A percentile compares a stretch with the other conserved stretches of the same genome.
Conservation (phyloP, 1,140 invertebrate genomes). For the Mya arenaria region DNA sequence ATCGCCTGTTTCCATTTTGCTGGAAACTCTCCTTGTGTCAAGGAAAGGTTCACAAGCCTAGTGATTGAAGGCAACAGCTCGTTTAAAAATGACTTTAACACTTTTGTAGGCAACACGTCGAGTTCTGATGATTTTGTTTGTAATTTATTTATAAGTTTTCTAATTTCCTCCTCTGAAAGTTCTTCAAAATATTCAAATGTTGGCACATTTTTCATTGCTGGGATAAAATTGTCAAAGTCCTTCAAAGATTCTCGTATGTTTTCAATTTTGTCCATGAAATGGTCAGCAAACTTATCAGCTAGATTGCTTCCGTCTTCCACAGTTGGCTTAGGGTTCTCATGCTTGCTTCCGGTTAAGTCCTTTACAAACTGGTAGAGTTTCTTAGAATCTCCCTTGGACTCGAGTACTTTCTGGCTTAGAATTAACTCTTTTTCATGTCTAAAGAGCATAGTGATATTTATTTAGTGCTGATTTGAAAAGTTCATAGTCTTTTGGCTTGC, state of each 20-base stretch:
- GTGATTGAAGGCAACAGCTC: constrained; percentile 28
- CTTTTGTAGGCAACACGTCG: constrained; percentile 36
- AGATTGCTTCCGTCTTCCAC: not conserved
- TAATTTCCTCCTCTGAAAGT: constrained; percentile 31
- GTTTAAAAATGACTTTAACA: constrained; percentile 45
- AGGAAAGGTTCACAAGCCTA: constrained; percentile 20
- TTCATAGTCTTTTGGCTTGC: constrained; percentile 30
- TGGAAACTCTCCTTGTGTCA: constrained; percentile 43
- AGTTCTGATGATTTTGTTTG: constrained; percentile 47
- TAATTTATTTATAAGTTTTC: constrained; percentile 17
- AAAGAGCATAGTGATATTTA: constrained; percentile 33
- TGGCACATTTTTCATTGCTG: constrained; percentile 9
- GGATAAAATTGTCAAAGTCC: constrained; percentile 21
- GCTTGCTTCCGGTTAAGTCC: constrained; percentile 48
- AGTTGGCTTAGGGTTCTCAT: constrained; percentile 35
- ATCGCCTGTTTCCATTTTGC: constrained; percentile 19
- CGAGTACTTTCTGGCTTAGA: constrained; percentile 34
- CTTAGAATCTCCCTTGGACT: constrained; percentile 35
- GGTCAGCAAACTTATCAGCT: constrained; percentile 45
- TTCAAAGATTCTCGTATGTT: constrained; percentile 28
- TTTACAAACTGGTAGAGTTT: constrained; percentile 30
- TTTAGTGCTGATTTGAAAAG: constrained; percentile 6
- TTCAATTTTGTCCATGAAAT: constrained; percentile 52
- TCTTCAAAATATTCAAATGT: constrained; percentile 24
- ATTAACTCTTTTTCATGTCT: constrained; percentile 21